phyloP scores from a whole-genome alignment of 2,888 invertebrate genomes.

The Chymomyza fuscimana region DNA sequence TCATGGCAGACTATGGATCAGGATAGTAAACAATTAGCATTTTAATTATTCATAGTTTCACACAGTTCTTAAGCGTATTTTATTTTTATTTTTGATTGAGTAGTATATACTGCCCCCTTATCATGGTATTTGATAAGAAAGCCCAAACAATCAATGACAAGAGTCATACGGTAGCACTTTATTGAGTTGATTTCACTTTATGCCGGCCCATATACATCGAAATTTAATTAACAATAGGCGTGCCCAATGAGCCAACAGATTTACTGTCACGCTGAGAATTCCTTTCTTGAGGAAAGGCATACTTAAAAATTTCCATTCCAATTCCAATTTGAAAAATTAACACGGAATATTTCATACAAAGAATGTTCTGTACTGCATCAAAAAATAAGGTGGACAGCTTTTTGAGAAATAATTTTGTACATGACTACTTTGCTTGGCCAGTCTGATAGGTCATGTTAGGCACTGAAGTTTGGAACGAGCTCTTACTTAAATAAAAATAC shows the following conservation, averaged over 20 bases:
- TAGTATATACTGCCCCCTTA: conserved; percentile 5
- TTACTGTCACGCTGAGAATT: too few species aligned
- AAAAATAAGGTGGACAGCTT: too few species aligned
- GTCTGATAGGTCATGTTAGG: not conserved
- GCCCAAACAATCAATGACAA: not conserved
- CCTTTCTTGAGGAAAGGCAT: too few species aligned
- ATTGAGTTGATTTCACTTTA: not conserved
- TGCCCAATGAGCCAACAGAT: too few species aligned
- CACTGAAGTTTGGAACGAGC: not conserved
- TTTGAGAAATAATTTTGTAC: too few species aligned
- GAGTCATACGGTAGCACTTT: not conserved
- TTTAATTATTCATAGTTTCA: conserved; percentile 22
- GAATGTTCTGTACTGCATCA: too few species aligned
- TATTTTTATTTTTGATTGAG: not conserved
- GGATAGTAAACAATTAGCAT: not conserved
- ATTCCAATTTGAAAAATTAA: too few species aligned
- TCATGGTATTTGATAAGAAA: conserved; percentile 10
- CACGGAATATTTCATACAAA: too few species aligned
- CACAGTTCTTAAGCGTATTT: conserved; percentile 5
- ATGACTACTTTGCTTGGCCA: not conserved
- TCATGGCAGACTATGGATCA: conserved; percentile 76
- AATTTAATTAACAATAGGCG: too few species aligned
- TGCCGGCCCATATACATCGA: not conserved
- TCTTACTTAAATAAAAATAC: not conserved
- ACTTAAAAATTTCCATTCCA: too few species aligned